These are phyloP conservation scores for Biston stratarius DNA, from an alignment of 2,888 invertebrate species.

Conservation along the genomic window DNA sequence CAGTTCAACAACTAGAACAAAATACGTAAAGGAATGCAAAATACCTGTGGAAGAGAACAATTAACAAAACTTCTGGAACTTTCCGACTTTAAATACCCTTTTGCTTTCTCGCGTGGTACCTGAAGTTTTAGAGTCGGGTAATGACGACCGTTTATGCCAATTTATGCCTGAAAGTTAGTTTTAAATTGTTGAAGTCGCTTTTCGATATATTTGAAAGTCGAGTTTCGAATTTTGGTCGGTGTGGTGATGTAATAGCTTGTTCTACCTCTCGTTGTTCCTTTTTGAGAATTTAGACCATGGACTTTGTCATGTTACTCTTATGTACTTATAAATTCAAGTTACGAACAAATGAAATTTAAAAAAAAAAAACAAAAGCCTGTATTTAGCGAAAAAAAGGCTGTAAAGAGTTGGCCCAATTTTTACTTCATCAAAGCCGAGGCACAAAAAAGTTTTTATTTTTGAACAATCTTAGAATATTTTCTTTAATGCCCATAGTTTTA, in stretches of 20 bases:
- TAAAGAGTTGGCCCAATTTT: too few species aligned
- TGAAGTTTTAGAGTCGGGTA: conserved; percentile 46
- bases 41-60: conserved; percentile 54
- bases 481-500: too few species aligned
- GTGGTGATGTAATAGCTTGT: conserved; percentile 34
- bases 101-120: conserved; percentile 47
- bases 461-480: too few species aligned
- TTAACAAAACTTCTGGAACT: conserved; percentile 51
- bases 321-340: too few species aligned
- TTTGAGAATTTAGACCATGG: not conserved
- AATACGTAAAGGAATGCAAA: conserved; percentile 53
- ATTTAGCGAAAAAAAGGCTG: too few species aligned
- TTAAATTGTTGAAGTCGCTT: conserved; percentile 44
- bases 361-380: too few species aligned
- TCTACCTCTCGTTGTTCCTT: conserved; percentile 8
- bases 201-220: conserved; percentile 46
- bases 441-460: too few species aligned
- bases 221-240: conserved; percentile 40
- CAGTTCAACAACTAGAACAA: conserved; percentile 36
- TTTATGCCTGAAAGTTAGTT: conserved; percentile 55
- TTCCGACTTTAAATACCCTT: conserved; percentile 56
- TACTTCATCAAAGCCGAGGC: too few species aligned
- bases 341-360: too few species aligned
- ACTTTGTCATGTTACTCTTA: too few species aligned
- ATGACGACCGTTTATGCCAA: conserved; percentile 58